Evolutionary conservation across 2,888 invertebrate genomes (phyloP).

Genomic region (Dexiosoma caninum): DNA sequence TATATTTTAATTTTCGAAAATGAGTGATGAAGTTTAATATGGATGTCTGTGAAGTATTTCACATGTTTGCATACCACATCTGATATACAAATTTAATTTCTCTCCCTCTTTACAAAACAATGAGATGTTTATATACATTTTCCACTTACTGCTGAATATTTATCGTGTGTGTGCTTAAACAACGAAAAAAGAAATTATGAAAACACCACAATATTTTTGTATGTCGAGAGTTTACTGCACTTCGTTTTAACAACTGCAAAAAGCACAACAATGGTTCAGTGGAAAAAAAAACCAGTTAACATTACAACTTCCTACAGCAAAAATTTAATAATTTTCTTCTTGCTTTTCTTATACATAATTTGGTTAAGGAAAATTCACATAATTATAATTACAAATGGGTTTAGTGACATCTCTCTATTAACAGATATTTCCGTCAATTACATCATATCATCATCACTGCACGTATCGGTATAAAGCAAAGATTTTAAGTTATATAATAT

Average conservation of each 20-base stretch:
- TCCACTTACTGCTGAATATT: slow-evolving; percentile 11
- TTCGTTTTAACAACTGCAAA: slow-evolving; percentile 33
- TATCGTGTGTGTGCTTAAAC: neutral
- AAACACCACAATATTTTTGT: neutral
- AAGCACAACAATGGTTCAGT: neutral
- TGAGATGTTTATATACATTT: neutral
- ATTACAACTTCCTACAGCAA: slow-evolving; percentile 14
- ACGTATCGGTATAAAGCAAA: too few species aligned
- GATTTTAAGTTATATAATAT: too few species aligned
- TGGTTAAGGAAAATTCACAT: too few species aligned
- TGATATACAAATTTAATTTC: neutral
- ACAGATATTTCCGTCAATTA: too few species aligned
- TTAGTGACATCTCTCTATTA: too few species aligned
- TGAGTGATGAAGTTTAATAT: too few species aligned
- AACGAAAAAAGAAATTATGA: neutral
- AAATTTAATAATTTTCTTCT: too few species aligned
- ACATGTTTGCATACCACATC: neutral
- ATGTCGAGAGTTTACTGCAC: slow-evolving; percentile 42
- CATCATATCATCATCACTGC: too few species aligned
- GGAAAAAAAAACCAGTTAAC: neutral
- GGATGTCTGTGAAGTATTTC: too few species aligned
- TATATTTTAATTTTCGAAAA: neutral
- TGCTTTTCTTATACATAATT: too few species aligned
- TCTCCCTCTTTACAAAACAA: neutral
- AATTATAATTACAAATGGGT: too few species aligned